These are phyloP conservation scores for Byasa hedistus DNA, from an alignment of 2,888 invertebrate genomes.

Conservation along the genomic window DNA sequence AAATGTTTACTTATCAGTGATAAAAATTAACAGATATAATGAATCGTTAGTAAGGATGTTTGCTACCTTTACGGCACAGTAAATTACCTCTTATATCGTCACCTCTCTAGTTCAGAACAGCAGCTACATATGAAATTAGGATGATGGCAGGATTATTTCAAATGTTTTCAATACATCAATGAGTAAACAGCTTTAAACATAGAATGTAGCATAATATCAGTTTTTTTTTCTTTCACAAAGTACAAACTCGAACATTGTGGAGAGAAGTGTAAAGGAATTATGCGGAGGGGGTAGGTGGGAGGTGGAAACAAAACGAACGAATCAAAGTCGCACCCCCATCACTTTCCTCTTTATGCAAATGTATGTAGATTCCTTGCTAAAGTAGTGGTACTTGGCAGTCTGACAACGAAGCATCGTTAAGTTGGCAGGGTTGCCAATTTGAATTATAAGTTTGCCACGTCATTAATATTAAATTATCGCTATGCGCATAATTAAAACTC, in stretches of 20 bases:
- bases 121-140: too few species aligned
- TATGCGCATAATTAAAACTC: constrained; percentile 25
- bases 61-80: too few species aligned
- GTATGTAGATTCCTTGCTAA: constrained; percentile 52
- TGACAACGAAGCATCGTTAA: constrained; percentile 35
- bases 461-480: constrained; percentile 25
- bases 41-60: too few species aligned
- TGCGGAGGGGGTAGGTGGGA: constrained; percentile 2
- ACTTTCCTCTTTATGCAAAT: constrained; percentile 58
- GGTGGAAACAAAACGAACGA: constrained; percentile 34
- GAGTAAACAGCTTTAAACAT: neutral
- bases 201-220: neutral
- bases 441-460: constrained; percentile 23
- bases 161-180: too few species aligned
- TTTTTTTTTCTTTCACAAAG: neutral
- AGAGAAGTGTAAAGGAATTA: constrained; percentile 19
- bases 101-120: too few species aligned
- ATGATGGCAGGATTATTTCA: too few species aligned
- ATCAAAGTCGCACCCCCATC: constrained; percentile 39
- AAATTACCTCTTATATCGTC: too few species aligned
- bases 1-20: too few species aligned
- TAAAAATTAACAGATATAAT: too few species aligned
- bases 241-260: neutral
- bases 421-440: constrained; percentile 35
- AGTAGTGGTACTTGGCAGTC: constrained; percentile 36